A percentile compares a stretch with the other conserved stretches of the same genome.
Evolutionary conservation across 1,140 invertebrate species (phyloP).

Genomic region (Ceratosolen solmsi): DNA sequence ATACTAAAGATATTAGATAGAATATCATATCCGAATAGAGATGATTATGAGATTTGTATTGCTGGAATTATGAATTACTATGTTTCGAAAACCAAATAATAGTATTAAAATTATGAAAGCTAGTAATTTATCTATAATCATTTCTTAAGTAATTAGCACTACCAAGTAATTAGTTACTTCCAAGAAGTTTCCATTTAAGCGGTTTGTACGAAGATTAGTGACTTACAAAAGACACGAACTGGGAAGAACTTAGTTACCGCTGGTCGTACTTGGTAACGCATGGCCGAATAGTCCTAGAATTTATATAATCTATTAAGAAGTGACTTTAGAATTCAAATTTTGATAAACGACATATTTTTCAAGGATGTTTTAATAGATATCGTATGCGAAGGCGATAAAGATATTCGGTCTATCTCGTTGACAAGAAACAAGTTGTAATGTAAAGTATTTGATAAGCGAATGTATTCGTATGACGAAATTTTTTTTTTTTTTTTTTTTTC

Average conservation of each 20-base stretch:
- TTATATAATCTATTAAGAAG: not conserved
- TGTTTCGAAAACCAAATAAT: not conserved
- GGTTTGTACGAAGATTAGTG: not conserved
- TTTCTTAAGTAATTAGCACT: slow-evolving; percentile 7
- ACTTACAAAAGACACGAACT: not conserved
- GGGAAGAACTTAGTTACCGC: slow-evolving; percentile 4
- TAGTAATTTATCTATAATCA: not conserved
- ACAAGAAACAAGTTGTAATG: no score
- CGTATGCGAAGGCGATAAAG: no score
- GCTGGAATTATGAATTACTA: not conserved
- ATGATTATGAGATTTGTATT: not conserved
- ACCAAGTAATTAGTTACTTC: slow-evolving; percentile 13
- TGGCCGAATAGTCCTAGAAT: not conserved
- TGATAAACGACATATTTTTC: not conserved
- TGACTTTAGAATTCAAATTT: not conserved
- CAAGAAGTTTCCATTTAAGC: slow-evolving; percentile 6
- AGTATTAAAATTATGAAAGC: not conserved
- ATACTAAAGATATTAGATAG: no score
- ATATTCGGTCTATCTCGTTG: no score
- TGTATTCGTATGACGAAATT: no score
- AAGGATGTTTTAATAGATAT: not conserved
- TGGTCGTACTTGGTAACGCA: not conserved
- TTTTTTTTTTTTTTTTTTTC: no score
- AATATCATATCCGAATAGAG: no score
- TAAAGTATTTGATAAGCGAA: no score